Percentiles rank a stretch among this genome's conserved stretches.
Conservation (phyloP, 2,113 vertebrate species). For the Gobius niger region DNA sequence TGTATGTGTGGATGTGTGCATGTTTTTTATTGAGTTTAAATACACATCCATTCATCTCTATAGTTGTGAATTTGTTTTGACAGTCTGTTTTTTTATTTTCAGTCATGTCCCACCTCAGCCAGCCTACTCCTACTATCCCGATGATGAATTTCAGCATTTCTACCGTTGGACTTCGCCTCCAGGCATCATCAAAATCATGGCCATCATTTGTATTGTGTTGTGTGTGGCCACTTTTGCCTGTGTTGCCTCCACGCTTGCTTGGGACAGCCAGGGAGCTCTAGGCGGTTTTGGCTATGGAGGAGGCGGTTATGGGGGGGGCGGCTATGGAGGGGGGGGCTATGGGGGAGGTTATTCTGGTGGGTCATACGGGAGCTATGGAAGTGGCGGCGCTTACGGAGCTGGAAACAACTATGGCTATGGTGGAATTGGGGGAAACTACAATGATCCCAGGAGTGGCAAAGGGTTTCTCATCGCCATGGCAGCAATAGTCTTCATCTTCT, state of each 20-base stretch:
- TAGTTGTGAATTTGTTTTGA: not conserved
- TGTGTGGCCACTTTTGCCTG: slow-evolving; percentile 87
- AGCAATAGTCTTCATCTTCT: slow-evolving; percentile 78
- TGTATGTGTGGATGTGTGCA: too few species aligned
- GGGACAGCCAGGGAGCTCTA: slow-evolving; percentile 74
- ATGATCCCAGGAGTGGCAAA: slow-evolving; percentile 83
- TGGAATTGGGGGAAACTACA: slow-evolving; percentile 76
- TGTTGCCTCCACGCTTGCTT: slow-evolving; percentile 87
- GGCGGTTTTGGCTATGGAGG: slow-evolving; percentile 66
- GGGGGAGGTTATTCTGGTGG: slow-evolving; percentile 4
- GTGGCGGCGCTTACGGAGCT: slow-evolving; percentile 33
- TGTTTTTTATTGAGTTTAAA: slow-evolving; percentile 32
- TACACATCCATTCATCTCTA: not conserved
- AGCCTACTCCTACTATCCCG: slow-evolving; percentile 88
- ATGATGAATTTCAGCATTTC: slow-evolving; percentile 88
- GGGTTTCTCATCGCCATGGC: slow-evolving; percentile 86
- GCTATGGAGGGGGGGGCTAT: slow-evolving; percentile 12
- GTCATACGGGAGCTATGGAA: not conserved
- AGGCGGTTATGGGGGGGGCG: accelerated
- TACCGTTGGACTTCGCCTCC: slow-evolving; percentile 89
- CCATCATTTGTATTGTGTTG: slow-evolving; percentile 78
- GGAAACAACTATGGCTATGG: slow-evolving; percentile 71
- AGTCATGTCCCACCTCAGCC: slow-evolving; percentile 74
- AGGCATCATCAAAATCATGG: slow-evolving; percentile 86
- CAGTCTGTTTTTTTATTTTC: slow-evolving; percentile 30